Evolutionary conservation across 2,888 invertebrate genomes (phyloP), one percentile per base, ranked within the genome.

Genomic region (Caenorhabditis sp.): DNA sequence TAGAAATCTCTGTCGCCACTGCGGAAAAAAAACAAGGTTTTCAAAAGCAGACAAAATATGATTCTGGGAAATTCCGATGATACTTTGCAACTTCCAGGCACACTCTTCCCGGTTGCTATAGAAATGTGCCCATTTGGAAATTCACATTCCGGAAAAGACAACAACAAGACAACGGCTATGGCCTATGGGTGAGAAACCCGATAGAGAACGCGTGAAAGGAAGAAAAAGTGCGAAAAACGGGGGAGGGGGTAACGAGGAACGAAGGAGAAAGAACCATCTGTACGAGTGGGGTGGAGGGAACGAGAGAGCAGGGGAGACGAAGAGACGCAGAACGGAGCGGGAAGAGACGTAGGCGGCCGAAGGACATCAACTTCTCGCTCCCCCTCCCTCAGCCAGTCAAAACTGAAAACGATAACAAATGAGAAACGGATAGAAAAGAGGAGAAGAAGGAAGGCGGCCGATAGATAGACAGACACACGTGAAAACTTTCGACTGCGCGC

Each of bases 351-450:
- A 65, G 61, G 64, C 64, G 70, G 61, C 61, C 79, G 80, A 83
- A 72, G 76, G 80, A 80, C 80, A 77, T 83, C 80, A 80, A 69
- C 65, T 80, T 80, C 72, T 67, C 80, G 83, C 77, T 35, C 55
- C 44, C 56, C 61, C 40, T 32, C n/a, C n/a, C 32, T 32, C 69
- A 44, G 37, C 50, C 60, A 70, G 51, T 32, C 37, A 61, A 64
- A 81, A 76, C 60, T 56, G 55, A 77, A 69, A 65, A 68, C 64
- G 67, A 71, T 70, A 77, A 62, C 53, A 77, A 61, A 71, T 71
- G 71, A 70, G 60, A 61, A 74, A 76, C 58, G 61, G 60, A 47
- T 67, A 81, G 61, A 60, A 60, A 70, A 35, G 62, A 51, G 60
- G 35, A 51, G 32, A 40, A 61, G 58, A 62, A 65, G 50, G 20